Conservation (phyloP, 1,140 invertebrate genomes). For the Callitettix versicolor region DNA sequence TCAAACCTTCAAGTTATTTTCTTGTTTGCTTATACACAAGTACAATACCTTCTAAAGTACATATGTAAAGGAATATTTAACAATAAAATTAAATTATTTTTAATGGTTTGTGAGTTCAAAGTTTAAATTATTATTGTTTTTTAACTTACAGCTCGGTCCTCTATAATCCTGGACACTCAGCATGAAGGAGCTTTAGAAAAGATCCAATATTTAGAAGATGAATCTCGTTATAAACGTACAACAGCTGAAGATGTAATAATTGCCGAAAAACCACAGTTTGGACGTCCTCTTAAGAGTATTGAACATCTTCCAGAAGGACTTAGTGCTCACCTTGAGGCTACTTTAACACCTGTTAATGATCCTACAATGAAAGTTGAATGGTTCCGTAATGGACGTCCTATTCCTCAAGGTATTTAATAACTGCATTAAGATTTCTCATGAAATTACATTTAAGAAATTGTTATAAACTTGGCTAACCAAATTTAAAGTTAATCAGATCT, state of each 20-base stretch:
- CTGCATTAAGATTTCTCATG: conserved; percentile 5
- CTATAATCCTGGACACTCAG: conserved; percentile 86
- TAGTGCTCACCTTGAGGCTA: conserved; percentile 88
- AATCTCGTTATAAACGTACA: conserved; percentile 61
- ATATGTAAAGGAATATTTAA: too few species aligned
- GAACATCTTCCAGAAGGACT: conserved; percentile 77
- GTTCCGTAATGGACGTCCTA: conserved; percentile 83
- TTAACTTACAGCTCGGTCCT: conserved; percentile 56
- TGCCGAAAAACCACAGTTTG: conserved; percentile 79
- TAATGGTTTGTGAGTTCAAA: too few species aligned
- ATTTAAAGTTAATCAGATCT: too few species aligned
- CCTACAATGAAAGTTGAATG: conserved; percentile 92
- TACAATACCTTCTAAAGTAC: too few species aligned
- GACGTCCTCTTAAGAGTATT: conserved; percentile 72
- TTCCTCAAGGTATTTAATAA: conserved; percentile 55
- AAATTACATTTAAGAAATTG: neutral
- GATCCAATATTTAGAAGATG: conserved; percentile 84
- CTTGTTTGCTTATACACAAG: too few species aligned
- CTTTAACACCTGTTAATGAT: conserved; percentile 88
- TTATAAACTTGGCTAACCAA: too few species aligned
- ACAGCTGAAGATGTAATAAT: conserved; percentile 54
- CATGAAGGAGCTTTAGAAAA: conserved; percentile 87
- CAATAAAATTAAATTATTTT: too few species aligned
- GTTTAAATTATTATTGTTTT: conserved; percentile 14
- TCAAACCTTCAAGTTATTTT: too few species aligned